A percentile compares a stretch with the other conserved stretches of the same genome.
These are phyloP conservation scores for Chascanopsetta lugubris DNA, from an alignment of 2,113 vertebrate genomes.

Conservation along the genomic window DNA sequence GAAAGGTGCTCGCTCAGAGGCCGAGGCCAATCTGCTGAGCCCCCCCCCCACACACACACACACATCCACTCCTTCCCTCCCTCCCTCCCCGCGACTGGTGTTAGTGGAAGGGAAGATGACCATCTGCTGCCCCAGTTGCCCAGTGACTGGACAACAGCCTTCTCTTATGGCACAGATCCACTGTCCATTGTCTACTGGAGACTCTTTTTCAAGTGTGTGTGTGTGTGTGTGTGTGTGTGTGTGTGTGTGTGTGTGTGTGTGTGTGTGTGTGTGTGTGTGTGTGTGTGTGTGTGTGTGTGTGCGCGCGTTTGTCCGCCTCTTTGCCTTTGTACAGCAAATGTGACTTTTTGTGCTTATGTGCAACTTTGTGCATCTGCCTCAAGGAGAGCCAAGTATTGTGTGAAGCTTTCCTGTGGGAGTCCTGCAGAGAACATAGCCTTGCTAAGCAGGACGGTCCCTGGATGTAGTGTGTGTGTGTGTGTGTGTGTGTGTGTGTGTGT, in stretches of 20 bases:
- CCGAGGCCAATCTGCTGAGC: constrained; percentile 42
- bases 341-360: constrained; percentile 29
- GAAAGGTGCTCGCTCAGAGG: constrained; percentile 56
- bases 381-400: constrained; percentile 73
- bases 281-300: constrained; percentile 26
- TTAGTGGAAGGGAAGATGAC: constrained; percentile 79
- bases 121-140: constrained; percentile 82
- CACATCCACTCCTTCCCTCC: not conserved
- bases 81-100: constrained; percentile 54
- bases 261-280: constrained; percentile 26
- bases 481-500: no score
- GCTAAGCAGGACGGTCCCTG: not conserved
- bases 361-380: constrained; percentile 47
- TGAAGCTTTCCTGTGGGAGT: constrained; percentile 72
- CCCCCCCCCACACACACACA: not conserved
- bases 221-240: constrained; percentile 20
- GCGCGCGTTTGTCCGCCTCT: constrained; percentile 13
- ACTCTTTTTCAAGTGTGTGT: constrained; percentile 37
- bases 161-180: constrained; percentile 76
- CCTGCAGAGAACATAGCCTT: constrained; percentile 35
- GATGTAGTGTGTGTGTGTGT: no score
- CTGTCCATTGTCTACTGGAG: constrained; percentile 68
- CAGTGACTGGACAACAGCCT: constrained; percentile 76
- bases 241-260: constrained; percentile 15
- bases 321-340: constrained; percentile 19